Evolutionary conservation across 2,113 vertebrate species (phyloP), one percentile per base, ranked within the genome.

Genomic region (Paramisgurnus dabryanus): DNA sequence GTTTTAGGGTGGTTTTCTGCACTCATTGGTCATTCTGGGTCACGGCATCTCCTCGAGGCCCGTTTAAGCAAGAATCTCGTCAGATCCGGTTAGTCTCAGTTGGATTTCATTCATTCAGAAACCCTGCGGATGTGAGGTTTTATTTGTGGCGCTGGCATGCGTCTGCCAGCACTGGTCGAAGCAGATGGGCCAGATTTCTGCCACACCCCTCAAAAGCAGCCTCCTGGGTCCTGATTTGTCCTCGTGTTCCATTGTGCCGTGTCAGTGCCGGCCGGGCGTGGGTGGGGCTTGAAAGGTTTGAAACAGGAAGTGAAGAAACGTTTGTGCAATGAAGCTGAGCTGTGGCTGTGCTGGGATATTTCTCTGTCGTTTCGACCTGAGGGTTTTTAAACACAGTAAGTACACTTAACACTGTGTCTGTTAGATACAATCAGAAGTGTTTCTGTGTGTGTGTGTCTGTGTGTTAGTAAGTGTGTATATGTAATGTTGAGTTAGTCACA

Each of bases 141-240:
- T 27, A 4, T 64, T 63, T 55, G 40, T 47, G 47, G 68, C n/a
- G 22, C 5, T 65, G 67, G 43, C 34, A 79, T 75, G 63, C 47
- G 85, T 78, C 85, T 81, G 85, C 86, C 27, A 83, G 76, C 80
- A 87, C 90, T 87, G 89, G 89, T 92, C 89, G 87, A 90, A 86
- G 90, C 88, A 85, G 89, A 86, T 76, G 57, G 83, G 84, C 84
- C 85, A 86, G 86, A 71, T 80, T 84, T 82, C 84, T 87, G 67
- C 83, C 27, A 67, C 69, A 83, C 85, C 81, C 78, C 83, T 83
- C 70, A 76, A 63, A 76, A 43, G 17, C 15, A 41, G 17, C 50
- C 45, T 43, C n/a, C 63, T 66, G 71, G 57, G n/a, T 10, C 86
- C 63, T 86, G 34, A 88, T 87, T 91, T 86, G 88, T 83, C 27